Percentiles rank a stretch among this genome's conserved stretches.
These are phyloP conservation scores for Aegotheles bennettii DNA, from an alignment of 2,113 vertebrate species.

Conservation along the genomic window DNA sequence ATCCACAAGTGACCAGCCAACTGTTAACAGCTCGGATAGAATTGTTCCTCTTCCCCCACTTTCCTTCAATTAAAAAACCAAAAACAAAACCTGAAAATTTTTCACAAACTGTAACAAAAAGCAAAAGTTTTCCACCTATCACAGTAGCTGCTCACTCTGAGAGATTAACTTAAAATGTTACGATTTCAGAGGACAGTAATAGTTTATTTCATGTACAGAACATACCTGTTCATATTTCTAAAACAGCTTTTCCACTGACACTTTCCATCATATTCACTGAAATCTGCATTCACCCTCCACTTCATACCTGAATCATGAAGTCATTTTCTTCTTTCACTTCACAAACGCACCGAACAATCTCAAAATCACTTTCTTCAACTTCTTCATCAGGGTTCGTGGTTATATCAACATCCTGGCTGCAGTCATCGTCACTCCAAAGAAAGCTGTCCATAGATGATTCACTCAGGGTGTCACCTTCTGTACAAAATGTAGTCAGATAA, in stretches of 20 bases:
- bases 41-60: not conserved
- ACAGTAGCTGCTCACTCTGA: not conserved
- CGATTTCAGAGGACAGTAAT: not conserved
- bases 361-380: constrained; percentile 78
- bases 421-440: constrained; percentile 91
- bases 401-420: constrained; percentile 83
- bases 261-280: not conserved
- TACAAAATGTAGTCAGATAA: not conserved
- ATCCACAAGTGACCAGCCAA: not conserved
- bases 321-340: constrained; percentile 96
- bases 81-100: not conserved
- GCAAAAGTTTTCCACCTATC: not conserved
- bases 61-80: not conserved
- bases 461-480: constrained; percentile 88
- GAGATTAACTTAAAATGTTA: not conserved
- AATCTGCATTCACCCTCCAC: not conserved
- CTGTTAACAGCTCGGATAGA: accelerated
- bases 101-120: not conserved
- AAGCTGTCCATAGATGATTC: constrained; percentile 91
- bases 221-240: accelerated
- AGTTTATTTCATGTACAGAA: not conserved
- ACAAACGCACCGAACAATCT: constrained; percentile 93
- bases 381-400: constrained; percentile 82
- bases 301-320: constrained; percentile 97
- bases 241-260: not conserved